Evolutionary conservation across 2,113 vertebrate genomes (phyloP), one percentile per base, ranked within the genome.

Genomic region (Nyctereutes procyonoides): DNA sequence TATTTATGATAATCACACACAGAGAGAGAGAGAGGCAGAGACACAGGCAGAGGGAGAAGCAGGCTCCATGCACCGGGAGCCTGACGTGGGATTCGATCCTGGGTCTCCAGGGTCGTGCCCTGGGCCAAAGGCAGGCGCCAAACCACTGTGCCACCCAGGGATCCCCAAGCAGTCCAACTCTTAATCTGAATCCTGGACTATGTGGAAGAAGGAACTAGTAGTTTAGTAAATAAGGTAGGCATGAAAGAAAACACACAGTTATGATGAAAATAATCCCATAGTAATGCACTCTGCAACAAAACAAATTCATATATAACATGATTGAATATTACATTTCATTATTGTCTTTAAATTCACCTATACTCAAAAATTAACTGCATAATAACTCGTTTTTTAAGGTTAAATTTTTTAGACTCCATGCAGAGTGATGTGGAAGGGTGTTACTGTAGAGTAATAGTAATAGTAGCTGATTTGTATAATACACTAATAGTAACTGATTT

Each of bases 331-430:
- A 12, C 0, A 76, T 90, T 90, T 97, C 3, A 84, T 95, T 94
- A n/a, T 32, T 90, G 48, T 19, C 15, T 95, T 93, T 38, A 76
- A 74, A 95, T 3, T 94, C 67, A 88, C 6, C 71, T 80, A 58
- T 71, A 56, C 32, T 85, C 20, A 58, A 94, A 88, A 85, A 58
- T 76, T 80, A 91, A 86, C 60, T 83, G 3, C 26, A 79, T 22
- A 85, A 55, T 32, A 67, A 95, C 13, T 77, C 67, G 16, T 83
- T 43, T 97, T 94, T 95, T 60, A 93, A 48, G 16, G 43, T 93
- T 71, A 26, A 53, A 28, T 43, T 30, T 77, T 90, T 71, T 81
- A 35, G 9, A 73, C 56, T 20, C 9, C 30, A 53, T 65, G 71
- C 30, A 69, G 43, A 86, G 24, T 86, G 56, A 79, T 35, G n/a